Conservation (phyloP, 2,888 invertebrate genomes). For the Steinernema carpocapsae region DNA sequence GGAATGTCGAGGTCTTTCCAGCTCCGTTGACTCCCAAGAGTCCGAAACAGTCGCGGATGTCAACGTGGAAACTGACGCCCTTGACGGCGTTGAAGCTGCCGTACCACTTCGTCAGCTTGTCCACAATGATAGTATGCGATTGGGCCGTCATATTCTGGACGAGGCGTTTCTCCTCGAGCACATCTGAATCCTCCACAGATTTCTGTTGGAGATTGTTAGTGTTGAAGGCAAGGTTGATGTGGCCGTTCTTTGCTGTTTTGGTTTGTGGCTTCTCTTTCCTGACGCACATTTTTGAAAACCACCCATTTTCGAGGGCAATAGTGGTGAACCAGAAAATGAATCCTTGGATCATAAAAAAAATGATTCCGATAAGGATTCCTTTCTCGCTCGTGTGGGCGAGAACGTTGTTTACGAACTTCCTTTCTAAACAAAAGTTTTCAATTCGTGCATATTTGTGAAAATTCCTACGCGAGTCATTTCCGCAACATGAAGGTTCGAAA, state of each 20-base stretch:
- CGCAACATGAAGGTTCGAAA: not conserved
- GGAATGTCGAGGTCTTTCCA: conserved; percentile 65
- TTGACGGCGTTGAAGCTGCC: conserved; percentile 61
- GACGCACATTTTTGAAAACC: conserved; percentile 43
- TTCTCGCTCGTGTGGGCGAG: conserved; percentile 38
- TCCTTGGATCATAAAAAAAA: conserved; percentile 54
- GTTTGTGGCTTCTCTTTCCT: not conserved
- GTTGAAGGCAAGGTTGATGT: not conserved
- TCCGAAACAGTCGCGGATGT: conserved; percentile 59
- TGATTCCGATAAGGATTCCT: conserved; percentile 51
- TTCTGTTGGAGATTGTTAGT: not conserved
- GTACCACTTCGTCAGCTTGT: conserved; percentile 56
- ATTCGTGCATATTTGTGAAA: conserved; percentile 28
- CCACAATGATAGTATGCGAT: conserved; percentile 46
- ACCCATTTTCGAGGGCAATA: conserved; percentile 49
- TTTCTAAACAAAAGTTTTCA: conserved; percentile 35
- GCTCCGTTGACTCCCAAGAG: conserved; percentile 62
- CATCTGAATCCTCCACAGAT: conserved; percentile 55
- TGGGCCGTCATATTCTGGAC: conserved; percentile 40
- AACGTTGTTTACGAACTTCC: conserved; percentile 32
- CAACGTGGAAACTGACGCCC: conserved; percentile 61
- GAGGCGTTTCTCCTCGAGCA: conserved; percentile 53
- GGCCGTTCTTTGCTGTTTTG: conserved; percentile 19
- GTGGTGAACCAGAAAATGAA: conserved; percentile 45
- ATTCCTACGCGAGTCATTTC: conserved; percentile 44